Evolutionary conservation across 1,140 invertebrate genomes (phyloP), one percentile per base, ranked within the genome.

Genomic region (Asbolus verrucosus): DNA sequence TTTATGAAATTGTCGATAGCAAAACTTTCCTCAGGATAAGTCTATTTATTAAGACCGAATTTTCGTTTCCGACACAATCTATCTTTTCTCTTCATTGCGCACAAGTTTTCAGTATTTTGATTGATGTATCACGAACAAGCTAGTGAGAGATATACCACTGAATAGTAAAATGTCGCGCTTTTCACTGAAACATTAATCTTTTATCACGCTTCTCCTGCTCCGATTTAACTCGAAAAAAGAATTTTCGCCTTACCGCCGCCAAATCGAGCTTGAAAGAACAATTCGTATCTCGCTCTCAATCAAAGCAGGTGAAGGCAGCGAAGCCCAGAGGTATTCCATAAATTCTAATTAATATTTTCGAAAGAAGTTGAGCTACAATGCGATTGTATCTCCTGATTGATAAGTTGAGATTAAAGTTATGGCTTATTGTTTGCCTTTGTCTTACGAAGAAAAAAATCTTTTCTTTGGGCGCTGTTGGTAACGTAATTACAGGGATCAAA

Each of bases 191-290:
- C 21, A 54, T 54, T 24, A 54, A 54, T 54, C 46, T 36, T 27
- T 36, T 36, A 36, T 36, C 33, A n/a, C 33, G 33, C 5, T 36
- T 54, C 46, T 54, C 16, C 46, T 2, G 11, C 19, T 21, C n/a
- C 46, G 46, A 54, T 54, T 54, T 54, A 54, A 54, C 46, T 21
- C 13, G 46, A 21, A 54, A 54, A 54, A 54, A 54, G 46, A 11
- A 24, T 54, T 54, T 24, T 19, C 46, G 46, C 19, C 46, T 27
- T 24, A 21, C 5, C 6, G 0, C 11, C n/a, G 33, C 33, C 11
- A 36, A 36, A 36, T 36, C 5, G 33, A 36, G 33, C 33, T 6
- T 36, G 5, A 36, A 11, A n/a, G 11, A n/a, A 11, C 33, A 36
- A 6, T 36, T 36, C 33, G 33, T 8, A 6, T n/a, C n/a, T n/a